Percentiles rank a stretch among this genome's conserved stretches.
Evolutionary conservation across 2,888 invertebrate genomes (phyloP).

Genomic region (Reticulitermes lucifugus): DNA sequence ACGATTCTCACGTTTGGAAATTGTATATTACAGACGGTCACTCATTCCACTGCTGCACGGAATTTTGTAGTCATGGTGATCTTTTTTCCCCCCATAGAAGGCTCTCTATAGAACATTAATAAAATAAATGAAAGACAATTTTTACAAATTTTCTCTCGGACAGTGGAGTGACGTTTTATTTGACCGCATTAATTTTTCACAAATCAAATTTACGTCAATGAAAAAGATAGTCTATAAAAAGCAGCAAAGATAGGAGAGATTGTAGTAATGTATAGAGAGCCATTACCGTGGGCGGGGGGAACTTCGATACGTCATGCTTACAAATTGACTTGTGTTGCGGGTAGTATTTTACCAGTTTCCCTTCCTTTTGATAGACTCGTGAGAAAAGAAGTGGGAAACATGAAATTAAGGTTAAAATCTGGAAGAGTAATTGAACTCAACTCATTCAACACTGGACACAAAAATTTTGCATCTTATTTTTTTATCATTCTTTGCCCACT

Average conservation of each 20-base stretch:
- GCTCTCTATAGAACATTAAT: constrained; percentile 13
- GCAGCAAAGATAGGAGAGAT: background rate
- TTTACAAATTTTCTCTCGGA: constrained; percentile 41
- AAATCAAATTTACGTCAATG: constrained; percentile 46
- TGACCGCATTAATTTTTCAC: constrained; percentile 48
- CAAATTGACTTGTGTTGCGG: background rate
- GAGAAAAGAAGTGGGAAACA: too few species aligned
- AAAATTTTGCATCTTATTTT: too few species aligned
- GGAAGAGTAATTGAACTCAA: too few species aligned
- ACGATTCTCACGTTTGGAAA: too few species aligned
- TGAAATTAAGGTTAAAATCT: too few species aligned
- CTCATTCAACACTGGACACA: too few species aligned
- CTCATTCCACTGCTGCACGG: too few species aligned
- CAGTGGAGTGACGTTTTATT: constrained; percentile 32
- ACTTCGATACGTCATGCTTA: background rate
- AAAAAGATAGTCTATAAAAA: background rate
- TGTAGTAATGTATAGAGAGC: background rate
- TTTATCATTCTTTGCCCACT: too few species aligned
- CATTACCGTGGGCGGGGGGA: background rate
- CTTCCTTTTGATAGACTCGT: too few species aligned
- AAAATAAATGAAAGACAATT: constrained; percentile 37
- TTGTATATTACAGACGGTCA: too few species aligned
- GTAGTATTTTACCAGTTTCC: too few species aligned
- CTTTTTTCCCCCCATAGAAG: background rate
- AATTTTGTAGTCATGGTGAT: too few species aligned